Conservation (phyloP, 2,113 vertebrate genomes). For the Henicopernis longicauda region DNA sequence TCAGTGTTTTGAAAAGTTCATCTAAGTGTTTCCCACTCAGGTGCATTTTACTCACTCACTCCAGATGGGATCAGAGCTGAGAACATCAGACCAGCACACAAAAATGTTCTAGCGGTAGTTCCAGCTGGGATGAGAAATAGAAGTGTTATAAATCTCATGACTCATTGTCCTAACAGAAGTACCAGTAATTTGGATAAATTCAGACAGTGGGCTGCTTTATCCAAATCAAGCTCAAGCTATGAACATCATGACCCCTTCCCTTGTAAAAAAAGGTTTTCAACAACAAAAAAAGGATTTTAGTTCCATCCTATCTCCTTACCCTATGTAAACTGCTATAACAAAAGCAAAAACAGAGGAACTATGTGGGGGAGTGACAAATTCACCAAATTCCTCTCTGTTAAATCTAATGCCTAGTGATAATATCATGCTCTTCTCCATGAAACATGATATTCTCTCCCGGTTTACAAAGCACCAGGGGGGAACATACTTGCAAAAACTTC, state of each 20-base stretch:
- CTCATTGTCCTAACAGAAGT: background rate
- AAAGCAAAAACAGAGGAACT: slow-evolving; percentile 12
- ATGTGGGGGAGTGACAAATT: slow-evolving; percentile 20
- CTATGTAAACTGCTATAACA: background rate
- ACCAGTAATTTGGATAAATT: background rate
- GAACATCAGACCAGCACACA: background rate
- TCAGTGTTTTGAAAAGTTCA: background rate
- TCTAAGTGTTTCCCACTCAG: background rate
- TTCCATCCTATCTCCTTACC: background rate
- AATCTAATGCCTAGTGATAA: background rate
- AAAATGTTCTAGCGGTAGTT: background rate
- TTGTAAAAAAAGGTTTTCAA: background rate
- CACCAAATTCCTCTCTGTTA: slow-evolving; percentile 1
- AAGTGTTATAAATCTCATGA: background rate
- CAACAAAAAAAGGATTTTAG: background rate
- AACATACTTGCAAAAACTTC: slow-evolving; percentile 37
- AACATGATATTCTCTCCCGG: background rate
- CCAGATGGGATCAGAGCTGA: background rate
- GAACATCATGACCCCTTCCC: background rate
- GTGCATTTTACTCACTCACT: background rate
- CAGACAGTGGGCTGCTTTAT: background rate
- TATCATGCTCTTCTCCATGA: background rate
- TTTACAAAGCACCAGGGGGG: slow-evolving; percentile 2
- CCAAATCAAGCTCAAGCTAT: background rate
- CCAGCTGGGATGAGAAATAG: background rate